These are phyloP conservation scores for Peromyscus aztecus DNA, from an alignment of 2,797 vertebrate species.

Conservation along the genomic window DNA sequence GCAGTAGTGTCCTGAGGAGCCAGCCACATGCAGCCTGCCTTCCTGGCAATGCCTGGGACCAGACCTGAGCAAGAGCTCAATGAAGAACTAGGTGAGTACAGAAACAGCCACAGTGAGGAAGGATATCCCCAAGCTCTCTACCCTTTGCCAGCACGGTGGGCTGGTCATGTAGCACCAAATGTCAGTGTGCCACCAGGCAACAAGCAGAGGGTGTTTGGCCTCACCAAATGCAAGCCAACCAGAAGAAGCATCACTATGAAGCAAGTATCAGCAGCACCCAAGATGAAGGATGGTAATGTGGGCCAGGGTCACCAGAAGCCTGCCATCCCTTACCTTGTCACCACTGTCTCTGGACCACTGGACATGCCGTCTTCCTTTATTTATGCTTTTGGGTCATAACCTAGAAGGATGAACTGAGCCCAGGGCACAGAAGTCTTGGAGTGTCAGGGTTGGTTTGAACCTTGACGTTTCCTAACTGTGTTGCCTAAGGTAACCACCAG, in stretches of 20 bases:
- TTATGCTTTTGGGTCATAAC: background rate
- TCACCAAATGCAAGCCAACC: accelerated
- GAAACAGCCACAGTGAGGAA: accelerated
- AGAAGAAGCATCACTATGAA: no score
- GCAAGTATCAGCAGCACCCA: no score
- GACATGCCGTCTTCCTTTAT: background rate
- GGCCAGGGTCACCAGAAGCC: background rate
- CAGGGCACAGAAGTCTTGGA: background rate
- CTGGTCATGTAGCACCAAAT: background rate
- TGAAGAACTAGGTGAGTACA: accelerated
- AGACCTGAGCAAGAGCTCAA: background rate
- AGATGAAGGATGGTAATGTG: no score
- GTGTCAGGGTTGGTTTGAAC: background rate
- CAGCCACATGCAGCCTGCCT: accelerated
- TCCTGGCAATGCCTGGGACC: background rate
- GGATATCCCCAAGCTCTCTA: accelerated
- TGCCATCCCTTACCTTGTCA: accelerated
- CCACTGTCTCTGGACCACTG: accelerated
- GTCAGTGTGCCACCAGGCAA: background rate
- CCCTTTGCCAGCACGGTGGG: accelerated
- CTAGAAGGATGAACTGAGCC: background rate
- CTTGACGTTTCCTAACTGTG: background rate
- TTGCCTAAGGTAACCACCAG: background rate
- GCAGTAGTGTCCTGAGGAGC: background rate
- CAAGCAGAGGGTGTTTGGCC: accelerated